Base-by-base conservation (phyloP, 2,888 invertebrate genomes). In the Lasioglossum morio region DNA sequence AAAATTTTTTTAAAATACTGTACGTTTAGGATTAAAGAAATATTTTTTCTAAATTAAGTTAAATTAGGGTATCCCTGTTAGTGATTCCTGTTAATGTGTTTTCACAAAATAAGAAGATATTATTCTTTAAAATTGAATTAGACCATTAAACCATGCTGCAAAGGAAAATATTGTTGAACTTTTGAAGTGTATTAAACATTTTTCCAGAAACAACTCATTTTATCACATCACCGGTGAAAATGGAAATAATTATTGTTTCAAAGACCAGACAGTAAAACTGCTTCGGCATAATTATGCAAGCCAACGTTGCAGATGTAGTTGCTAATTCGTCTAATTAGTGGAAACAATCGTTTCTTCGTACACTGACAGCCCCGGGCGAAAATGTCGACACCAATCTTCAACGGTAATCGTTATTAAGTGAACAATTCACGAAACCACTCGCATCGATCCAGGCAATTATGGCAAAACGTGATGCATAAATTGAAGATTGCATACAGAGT, bases 361-460 rank as follows among this genome's bases (percentile, higher is more conserved):
- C 82, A 80, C 73, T 57, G 57, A 70, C 70, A 69, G 82, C 82
- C 70, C 57, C 30, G 46, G 82, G 82, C 80, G 63, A 60, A 70
- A 30, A 75, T 43, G 57, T 81, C 57, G 70, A 82, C 46, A 81
- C 81, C 82, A 75, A 82, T 82, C 82, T 79, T 23, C 74, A 57
- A 80, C 43, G 57, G 34, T 69, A 57, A 81, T 82, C 82, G 70
- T 80, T 80, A 72, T 81, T 82, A 82, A 82, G 81, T 74, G n/a
- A 82, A 82, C 74, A 43, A 82, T 78, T 34, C 78, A 63, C 72
- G 34, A 75, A 78, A 75, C 14, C 57, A 40, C 43, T 19, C 40
- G 43, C 69, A 66, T 40, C 79, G 14, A 76, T 77, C 73, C 70
- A 63, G 46, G 84, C 85, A 79, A 57, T 85, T 85, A 79, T 84